Conservation (phyloP, 2,113 vertebrate genomes). For the Ochotona curzoniae region DNA sequence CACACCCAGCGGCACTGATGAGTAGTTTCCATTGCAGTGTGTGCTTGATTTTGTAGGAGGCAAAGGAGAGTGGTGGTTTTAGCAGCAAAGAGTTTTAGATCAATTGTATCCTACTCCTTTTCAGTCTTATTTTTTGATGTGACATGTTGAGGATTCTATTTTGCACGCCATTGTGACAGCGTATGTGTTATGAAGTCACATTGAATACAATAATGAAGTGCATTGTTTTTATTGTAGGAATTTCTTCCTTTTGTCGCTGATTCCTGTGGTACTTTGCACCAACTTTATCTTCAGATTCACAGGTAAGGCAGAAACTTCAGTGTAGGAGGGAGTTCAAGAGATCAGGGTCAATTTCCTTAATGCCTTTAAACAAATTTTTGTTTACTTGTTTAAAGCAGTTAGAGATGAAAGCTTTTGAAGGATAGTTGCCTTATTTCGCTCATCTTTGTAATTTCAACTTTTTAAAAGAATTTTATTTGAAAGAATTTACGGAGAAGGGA, state of each 20-base stretch:
- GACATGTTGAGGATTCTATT: not conserved
- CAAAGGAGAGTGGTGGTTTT: not conserved
- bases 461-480: too few relatives aligned
- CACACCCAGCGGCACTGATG: not conserved
- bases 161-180: not conserved
- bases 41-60: not conserved
- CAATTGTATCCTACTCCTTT: not conserved
- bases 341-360: not conserved
- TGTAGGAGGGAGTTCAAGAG: not conserved
- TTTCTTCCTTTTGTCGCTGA: conserved; percentile 91
- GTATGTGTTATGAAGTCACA: not conserved
- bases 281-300: conserved; percentile 93
- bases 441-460: conserved; percentile 18
- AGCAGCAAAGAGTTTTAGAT: not conserved
- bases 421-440: conserved; percentile 8
- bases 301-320: conserved; percentile 86
- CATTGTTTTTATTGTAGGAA: conserved; percentile 87
- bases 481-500: too few relatives aligned
- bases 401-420: conserved; percentile 16
- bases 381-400: conserved; percentile 50
- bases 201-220: conserved; percentile 25
- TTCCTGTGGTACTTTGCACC: conserved; percentile 88
- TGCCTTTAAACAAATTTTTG: conserved; percentile 30
- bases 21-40: not conserved
- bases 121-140: not conserved